phyloP scores from a whole-genome alignment of 2,888 invertebrate species.

The Lapara coniferarum region DNA sequence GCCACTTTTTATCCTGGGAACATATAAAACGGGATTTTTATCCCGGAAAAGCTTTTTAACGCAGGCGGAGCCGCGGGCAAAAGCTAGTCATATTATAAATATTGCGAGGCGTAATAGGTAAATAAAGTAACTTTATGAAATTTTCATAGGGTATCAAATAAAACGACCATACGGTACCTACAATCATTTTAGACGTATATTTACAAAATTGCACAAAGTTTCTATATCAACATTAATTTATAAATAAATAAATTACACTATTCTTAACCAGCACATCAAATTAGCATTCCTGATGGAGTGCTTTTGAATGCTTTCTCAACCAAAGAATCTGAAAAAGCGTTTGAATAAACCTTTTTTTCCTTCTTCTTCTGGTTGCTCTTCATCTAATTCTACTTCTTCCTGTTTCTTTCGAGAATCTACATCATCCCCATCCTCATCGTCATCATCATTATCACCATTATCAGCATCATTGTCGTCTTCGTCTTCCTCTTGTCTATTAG shows the following conservation, averaged over 20 bases:
- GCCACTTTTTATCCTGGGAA: too few species aligned
- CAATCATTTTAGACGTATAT: constrained; percentile 49
- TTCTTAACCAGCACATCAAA: constrained; percentile 50
- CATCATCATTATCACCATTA: constrained; percentile 29
- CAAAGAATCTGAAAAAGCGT: constrained; percentile 53
- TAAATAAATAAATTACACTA: constrained; percentile 33
- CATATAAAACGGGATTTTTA: too few species aligned
- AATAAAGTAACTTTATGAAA: too few species aligned
- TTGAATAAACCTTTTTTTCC: constrained; percentile 50
- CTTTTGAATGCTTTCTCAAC: constrained; percentile 54
- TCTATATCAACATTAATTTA: constrained; percentile 45
- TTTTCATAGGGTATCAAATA: neutral
- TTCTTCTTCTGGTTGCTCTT: constrained; percentile 38
- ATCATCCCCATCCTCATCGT: constrained; percentile 30
- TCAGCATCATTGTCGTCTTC: constrained; percentile 32
- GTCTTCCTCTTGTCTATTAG: constrained; percentile 18
- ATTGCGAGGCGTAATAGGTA: too few species aligned
- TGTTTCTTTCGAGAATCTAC: constrained; percentile 30
- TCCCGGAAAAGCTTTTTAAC: too few species aligned
- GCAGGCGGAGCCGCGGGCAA: too few species aligned
- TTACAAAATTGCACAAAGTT: constrained; percentile 82
- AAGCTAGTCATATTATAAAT: too few species aligned
- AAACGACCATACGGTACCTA: constrained; percentile 20
- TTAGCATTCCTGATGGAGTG: constrained; percentile 54
- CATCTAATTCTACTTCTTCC: constrained; percentile 33